Percentiles rank a stretch among this genome's conserved stretches.
phyloP scores from a whole-genome alignment of 2,888 invertebrate species.

The Drosophila macrospina region DNA sequence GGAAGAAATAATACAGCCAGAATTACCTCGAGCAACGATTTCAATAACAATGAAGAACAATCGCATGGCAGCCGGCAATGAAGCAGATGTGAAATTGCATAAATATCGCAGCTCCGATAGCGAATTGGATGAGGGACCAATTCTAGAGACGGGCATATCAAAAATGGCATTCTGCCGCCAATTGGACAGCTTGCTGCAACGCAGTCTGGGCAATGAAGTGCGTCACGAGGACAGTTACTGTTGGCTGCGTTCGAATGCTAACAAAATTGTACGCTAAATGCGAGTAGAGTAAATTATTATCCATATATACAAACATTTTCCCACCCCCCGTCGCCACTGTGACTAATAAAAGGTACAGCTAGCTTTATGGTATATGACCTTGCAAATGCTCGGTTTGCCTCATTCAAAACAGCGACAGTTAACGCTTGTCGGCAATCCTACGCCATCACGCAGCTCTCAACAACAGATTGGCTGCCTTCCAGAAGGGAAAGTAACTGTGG shows the following conservation, averaged over 20 bases:
- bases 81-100: neutral
- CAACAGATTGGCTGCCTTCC: constrained; percentile 28
- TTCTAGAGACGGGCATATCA: constrained; percentile 42
- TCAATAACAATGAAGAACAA: neutral
- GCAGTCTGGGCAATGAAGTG: constrained; percentile 21
- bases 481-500: too few relatives aligned
- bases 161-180: constrained; percentile 38
- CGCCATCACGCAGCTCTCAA: constrained; percentile 3
- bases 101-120: neutral
- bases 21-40: neutral
- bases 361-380: constrained; percentile 19
- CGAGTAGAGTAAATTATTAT: constrained; percentile 11
- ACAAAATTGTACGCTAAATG: constrained; percentile 12
- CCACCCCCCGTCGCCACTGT: constrained; percentile 7
- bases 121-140: constrained; percentile 20
- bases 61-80: constrained; percentile 30
- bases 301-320: neutral
- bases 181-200: constrained; percentile 34
- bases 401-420: constrained; percentile 21
- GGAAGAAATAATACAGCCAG: neutral
- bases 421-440: constrained; percentile 4
- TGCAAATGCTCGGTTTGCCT: constrained; percentile 15
- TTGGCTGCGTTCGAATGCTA: neutral
- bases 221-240: neutral
- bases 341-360: constrained; percentile 29